These are phyloP conservation scores for Ichneumoninae sp. DNA, from an alignment of 2,888 invertebrate species.

Conservation along the genomic window DNA sequence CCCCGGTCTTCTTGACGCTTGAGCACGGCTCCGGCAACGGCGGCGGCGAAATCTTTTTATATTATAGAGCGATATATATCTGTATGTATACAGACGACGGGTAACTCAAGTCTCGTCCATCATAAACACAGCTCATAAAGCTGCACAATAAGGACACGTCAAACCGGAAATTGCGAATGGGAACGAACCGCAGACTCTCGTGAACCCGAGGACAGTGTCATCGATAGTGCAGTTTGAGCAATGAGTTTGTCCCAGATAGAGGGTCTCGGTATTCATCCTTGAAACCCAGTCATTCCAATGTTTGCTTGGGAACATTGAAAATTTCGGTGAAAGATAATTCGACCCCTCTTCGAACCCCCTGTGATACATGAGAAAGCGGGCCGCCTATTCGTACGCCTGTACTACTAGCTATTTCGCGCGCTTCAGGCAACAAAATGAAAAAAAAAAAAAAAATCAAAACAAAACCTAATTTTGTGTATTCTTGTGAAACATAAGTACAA, in stretches of 20 bases:
- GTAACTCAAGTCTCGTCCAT: background rate
- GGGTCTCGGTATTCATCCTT: background rate
- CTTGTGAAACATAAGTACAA: background rate
- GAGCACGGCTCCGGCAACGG: too few relatives aligned
- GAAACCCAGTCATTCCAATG: background rate
- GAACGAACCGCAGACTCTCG: conserved; percentile 1
- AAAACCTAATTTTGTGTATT: background rate
- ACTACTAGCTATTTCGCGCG: conserved; percentile 15
- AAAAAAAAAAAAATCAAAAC: background rate
- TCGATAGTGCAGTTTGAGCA: conserved; percentile 33
- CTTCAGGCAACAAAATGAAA: background rate
- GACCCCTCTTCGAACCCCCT: background rate
- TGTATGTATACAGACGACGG: background rate
- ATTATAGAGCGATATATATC: background rate
- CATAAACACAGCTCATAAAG: background rate
- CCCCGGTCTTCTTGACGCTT: too few relatives aligned
- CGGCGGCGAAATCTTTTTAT: too few relatives aligned
- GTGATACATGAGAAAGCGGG: background rate
- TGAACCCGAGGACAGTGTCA: background rate
- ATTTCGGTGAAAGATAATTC: conserved; percentile 8
- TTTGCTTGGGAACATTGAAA: conserved; percentile 23
- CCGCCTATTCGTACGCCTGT: background rate
- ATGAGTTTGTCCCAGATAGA: conserved; percentile 15
- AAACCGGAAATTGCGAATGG: conserved; percentile 20
- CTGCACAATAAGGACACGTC: background rate